These are phyloP conservation scores for Drosophila takahashii DNA, from an alignment of 1,140 invertebrate species.

Conservation along the genomic window DNA sequence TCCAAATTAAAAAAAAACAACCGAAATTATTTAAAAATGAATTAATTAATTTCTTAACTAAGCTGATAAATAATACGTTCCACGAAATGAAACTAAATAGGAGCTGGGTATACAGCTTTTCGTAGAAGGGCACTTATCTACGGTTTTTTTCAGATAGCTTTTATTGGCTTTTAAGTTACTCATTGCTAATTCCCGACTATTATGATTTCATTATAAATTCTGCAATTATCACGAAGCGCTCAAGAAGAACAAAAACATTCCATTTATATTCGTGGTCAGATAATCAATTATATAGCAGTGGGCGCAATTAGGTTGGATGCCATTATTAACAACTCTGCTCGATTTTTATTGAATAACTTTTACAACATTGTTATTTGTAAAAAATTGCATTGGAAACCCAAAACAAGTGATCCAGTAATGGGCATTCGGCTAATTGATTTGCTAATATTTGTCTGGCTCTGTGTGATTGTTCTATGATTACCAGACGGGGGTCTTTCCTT, in stretches of 20 bases:
- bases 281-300: conserved; percentile 49
- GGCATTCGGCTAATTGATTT: conserved; percentile 16
- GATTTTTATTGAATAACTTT: conserved; percentile 29
- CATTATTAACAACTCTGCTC: background rate
- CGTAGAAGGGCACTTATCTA: too few relatives aligned
- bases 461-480: conserved; percentile 27
- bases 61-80: too few relatives aligned
- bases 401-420: conserved; percentile 59
- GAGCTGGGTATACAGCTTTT: too few relatives aligned
- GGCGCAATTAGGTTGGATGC: conserved; percentile 31
- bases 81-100: too few relatives aligned
- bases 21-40: too few relatives aligned
- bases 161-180: background rate
- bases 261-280: conserved; percentile 48
- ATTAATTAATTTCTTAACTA: too few relatives aligned
- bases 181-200: conserved; percentile 4
- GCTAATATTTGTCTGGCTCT: conserved; percentile 43
- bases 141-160: background rate
- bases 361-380: conserved; percentile 40
- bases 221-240: conserved; percentile 44
- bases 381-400: conserved; percentile 24
- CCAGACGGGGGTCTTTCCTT: conserved; percentile 10
- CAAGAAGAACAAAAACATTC: conserved; percentile 36
- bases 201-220: conserved; percentile 43
- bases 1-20: too few relatives aligned